Evolutionary conservation across 2,113 vertebrate genomes (phyloP).

Genomic region (Thamnaconus septentrionalis): DNA sequence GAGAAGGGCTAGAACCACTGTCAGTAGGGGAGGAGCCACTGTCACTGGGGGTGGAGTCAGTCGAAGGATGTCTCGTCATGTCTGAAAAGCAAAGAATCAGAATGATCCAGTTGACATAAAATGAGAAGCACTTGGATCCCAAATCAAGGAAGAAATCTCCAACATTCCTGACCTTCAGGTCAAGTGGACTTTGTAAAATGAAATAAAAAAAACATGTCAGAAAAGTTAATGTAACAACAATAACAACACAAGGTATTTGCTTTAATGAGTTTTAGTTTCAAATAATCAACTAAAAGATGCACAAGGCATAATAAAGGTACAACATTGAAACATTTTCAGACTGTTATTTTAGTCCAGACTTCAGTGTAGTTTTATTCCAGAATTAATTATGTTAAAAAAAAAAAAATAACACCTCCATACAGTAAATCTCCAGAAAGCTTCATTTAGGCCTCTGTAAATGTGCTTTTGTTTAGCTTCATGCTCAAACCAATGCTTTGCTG

Average conservation of each 20-base stretch:
- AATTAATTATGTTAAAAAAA: too few relatives aligned
- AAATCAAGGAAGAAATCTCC: neutral
- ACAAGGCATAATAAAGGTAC: too few relatives aligned
- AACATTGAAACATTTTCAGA: too few relatives aligned
- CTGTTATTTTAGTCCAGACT: too few relatives aligned
- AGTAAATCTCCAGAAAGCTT: too few relatives aligned
- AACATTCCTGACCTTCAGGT: too few relatives aligned
- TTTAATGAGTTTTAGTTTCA: neutral
- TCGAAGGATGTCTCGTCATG: constrained; percentile 74
- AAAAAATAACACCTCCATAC: too few relatives aligned
- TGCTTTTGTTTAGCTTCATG: too few relatives aligned
- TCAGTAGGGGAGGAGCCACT: constrained; percentile 73
- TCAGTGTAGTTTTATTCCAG: too few relatives aligned
- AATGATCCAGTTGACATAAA: neutral
- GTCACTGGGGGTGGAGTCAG: constrained; percentile 75
- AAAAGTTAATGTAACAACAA: neutral
- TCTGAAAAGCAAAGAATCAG: constrained; percentile 58
- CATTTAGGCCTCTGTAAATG: too few relatives aligned
- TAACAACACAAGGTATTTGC: neutral
- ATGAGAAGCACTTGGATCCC: neutral
- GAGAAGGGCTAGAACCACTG: constrained; percentile 75
- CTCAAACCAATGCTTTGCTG: too few relatives aligned
- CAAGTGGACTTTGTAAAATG: too few relatives aligned
- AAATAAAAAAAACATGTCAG: neutral
- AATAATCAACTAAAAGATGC: neutral